Conservation (phyloP, 2,113 vertebrate genomes). For the Equus przewalskii region DNA sequence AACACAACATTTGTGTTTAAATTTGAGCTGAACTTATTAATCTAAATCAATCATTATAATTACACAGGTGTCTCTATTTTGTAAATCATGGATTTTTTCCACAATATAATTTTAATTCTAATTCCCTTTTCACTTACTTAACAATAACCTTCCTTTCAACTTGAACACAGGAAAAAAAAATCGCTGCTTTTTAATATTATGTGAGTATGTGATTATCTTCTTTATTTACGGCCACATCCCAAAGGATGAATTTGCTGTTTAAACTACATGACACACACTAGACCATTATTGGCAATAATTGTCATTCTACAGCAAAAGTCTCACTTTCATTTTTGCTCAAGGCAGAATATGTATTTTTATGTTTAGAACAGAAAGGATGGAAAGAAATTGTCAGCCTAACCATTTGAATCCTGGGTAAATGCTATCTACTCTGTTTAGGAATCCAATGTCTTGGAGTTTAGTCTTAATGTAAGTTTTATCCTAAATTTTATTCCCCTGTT, state of each 20-base stretch:
- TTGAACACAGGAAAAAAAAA: not conserved
- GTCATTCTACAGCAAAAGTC: not conserved
- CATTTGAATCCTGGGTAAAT: slow-evolving; percentile 38
- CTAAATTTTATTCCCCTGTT: not conserved
- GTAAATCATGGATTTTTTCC: not conserved
- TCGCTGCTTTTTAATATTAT: not conserved
- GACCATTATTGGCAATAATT: slow-evolving; percentile 33
- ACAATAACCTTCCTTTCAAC: not conserved
- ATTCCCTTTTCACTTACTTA: slow-evolving; percentile 17
- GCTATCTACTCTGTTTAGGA: not conserved
- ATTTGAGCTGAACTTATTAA: not conserved
- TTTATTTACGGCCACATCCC: not conserved
- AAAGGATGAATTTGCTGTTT: not conserved
- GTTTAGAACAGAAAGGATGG: not conserved
- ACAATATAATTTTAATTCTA: not conserved
- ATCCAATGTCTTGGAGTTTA: not conserved
- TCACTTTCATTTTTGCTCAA: slow-evolving; percentile 55
- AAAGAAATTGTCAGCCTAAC: slow-evolving; percentile 19
- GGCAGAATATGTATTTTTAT: not conserved
- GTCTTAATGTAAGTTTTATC: not conserved
- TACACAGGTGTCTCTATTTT: not conserved
- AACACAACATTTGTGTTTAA: not conserved
- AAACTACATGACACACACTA: slow-evolving; percentile 22
- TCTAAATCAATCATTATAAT: not conserved
- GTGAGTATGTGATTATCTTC: slow-evolving; percentile 21